phyloP scores from a whole-genome alignment of 2,797 vertebrate genomes.

The Valencia hispanica region DNA sequence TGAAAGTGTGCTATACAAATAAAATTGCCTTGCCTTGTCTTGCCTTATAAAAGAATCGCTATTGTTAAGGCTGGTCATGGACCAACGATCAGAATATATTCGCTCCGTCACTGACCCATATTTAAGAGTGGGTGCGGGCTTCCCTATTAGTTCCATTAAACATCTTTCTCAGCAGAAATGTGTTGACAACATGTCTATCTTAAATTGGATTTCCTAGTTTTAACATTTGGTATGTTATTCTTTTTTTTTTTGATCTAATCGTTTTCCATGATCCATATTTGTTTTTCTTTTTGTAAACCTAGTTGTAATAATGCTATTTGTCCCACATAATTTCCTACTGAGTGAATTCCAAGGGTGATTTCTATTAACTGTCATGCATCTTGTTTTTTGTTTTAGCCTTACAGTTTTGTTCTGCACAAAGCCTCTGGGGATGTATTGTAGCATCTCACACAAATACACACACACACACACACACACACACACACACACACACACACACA shows the following conservation, averaged over 20 bases:
- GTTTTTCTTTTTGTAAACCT: neutral
- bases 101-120: no score
- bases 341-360: constrained; percentile 22
- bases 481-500: constrained; percentile 1
- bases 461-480: constrained; percentile 5
- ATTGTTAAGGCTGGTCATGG: no score
- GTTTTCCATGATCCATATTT: no score
- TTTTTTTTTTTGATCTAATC: neutral
- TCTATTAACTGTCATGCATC: constrained; percentile 19
- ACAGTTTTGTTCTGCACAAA: constrained; percentile 17
- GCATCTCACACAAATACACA: neutral
- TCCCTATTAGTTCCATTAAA: no score
- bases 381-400: constrained; percentile 21
- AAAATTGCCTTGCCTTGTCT: no score
- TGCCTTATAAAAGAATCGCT: no score
- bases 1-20: no score
- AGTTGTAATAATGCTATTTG: neutral
- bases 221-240: neutral
- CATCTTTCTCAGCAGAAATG: neutral
- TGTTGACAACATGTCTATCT: neutral
- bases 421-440: constrained; percentile 13
- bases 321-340: neutral
- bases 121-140: no score
- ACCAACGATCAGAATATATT: no score
- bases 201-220: neutral